Base-by-base conservation (phyloP, 2,888 invertebrate species). In the Gortyna flavago region DNA sequence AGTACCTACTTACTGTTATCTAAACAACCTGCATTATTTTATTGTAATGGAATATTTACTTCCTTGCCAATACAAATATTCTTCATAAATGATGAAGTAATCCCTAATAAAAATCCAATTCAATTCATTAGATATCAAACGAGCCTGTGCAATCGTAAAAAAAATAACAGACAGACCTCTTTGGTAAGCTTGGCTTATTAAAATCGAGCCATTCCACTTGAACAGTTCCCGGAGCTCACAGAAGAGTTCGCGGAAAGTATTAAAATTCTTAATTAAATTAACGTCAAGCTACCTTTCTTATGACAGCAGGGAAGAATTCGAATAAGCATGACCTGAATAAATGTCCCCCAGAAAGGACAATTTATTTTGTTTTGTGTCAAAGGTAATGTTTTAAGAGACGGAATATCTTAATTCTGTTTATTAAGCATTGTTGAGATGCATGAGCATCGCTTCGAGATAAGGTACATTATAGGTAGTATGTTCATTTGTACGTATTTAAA, bases 191-290 rank as follows among this genome's bases (percentile, higher is more conserved):
- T 32, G 64, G 69, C 70, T 75, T 88, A 83, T 86, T 83, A 79
- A 86, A 84, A 77, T 70, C 78, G 71, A 66, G 18, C 71, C 62
- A 61, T 83, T 78, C 65, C 72, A n/a, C 51, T 25, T 54, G 72
- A 85, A 81, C 80, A 71, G 77, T 81, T 79, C 35, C 44, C 68
- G 13, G 44, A 61, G 41, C 61, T 77, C 68, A 79, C 85, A 85
- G 85, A 86, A 79, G 82, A 92, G 85, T 90, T 90, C 78, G 85
- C 73, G 84, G 89, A 91, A 92, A 93, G 91, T 91, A 92, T 90
- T 88, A 90, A 93, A 93, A 90, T 92, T 92, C 89, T 89, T 93
- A 93, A 93, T 93, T 91, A 91, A 93, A 93, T 93, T 92, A 93
- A 89, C 84, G 80, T 79, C 80, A 80, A 77, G 72, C 73, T 61